Evolutionary conservation across 2,888 invertebrate genomes (phyloP), one percentile per base, ranked within the genome.

Genomic region (Stenodera caucasica): DNA sequence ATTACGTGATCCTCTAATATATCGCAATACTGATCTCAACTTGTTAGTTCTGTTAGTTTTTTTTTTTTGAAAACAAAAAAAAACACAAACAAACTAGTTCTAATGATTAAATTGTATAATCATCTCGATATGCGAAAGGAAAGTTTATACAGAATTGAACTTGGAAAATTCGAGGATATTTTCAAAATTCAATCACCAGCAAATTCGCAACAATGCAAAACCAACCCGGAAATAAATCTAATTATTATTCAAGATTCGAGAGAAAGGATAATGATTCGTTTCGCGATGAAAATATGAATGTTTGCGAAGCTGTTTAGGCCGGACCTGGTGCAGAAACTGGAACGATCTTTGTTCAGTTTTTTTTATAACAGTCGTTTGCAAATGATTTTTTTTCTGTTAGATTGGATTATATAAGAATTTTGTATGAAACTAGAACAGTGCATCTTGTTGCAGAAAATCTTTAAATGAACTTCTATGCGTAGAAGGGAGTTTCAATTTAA

Each of bases 251-350:
- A 23, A 45, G n/a, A 21, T 45, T 11, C 9, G 3, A 45, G 45
- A 21, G 45, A 45, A 45, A 30, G 30, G 30, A 18, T 11, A 9
- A 18, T 40, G 40, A 40, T 18, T 40, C 15, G 2, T 40, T 2
- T 15, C 18, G 11, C 5, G 8, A 30, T 7, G 30, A 30, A 30
- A 30, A 30, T 7, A 30, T 30, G 7, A 7, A 30, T 40, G 9
- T 21, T 45, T 45, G 18, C 12, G 12, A 45, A 23, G 45, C 0
- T n/a, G 23, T 45, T 18, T 12, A 23, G 23, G 45, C 45, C 45
- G 45, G 45, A 45, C 23, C 45, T 45, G 45, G 45, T 45, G 45
- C 45, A 45, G 23, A 23, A 45, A 45, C 45, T 45, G 45, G 45
- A 45, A 45, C 45, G 45, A 23, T 45, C 45, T n/a, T 12, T 12